A percentile compares a stretch with the other conserved stretches of the same genome.
phyloP scores from a whole-genome alignment of 2,113 vertebrate genomes.

The Ibidorhyncha struthersii region DNA sequence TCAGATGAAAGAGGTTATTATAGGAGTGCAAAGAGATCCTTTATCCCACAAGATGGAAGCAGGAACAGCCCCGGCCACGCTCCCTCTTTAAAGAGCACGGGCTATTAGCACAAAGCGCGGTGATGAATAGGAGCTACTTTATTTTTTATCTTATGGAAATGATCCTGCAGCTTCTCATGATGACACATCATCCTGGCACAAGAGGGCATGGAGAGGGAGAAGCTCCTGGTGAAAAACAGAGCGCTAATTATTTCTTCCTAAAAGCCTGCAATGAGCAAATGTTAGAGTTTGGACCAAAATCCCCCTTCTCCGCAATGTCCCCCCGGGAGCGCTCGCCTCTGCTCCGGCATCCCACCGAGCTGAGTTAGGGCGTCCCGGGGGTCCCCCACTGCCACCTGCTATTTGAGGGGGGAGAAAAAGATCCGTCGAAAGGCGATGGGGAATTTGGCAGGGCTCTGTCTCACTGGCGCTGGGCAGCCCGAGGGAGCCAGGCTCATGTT shows the following conservation, averaged over 20 bases:
- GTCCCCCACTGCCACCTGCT: fast-evolving
- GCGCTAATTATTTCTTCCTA: background rate
- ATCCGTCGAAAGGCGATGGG: fast-evolving
- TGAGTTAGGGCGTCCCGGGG: background rate
- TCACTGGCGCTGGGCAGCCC: background rate
- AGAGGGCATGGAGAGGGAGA: background rate
- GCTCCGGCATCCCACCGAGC: background rate
- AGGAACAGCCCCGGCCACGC: background rate
- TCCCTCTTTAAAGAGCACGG: background rate
- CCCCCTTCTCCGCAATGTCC: background rate
- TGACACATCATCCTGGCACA: slow-evolving; percentile 10
- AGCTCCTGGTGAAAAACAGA: background rate
- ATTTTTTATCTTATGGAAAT: slow-evolving; percentile 4
- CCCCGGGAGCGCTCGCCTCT: fast-evolving
- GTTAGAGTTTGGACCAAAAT: background rate
- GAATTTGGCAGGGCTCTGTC: background rate
- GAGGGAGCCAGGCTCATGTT: background rate
- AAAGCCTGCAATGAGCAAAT: background rate
- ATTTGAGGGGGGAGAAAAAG: background rate
- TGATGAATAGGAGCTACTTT: slow-evolving; percentile 16
- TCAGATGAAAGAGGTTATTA: slow-evolving; percentile 31
- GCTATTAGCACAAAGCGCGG: background rate
- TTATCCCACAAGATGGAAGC: slow-evolving; percentile 3
- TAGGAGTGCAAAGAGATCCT: background rate
- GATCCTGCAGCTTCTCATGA: background rate